These are phyloP conservation scores for Nipponia nippon DNA, from an alignment of 2,113 vertebrate species.

Conservation along the genomic window DNA sequence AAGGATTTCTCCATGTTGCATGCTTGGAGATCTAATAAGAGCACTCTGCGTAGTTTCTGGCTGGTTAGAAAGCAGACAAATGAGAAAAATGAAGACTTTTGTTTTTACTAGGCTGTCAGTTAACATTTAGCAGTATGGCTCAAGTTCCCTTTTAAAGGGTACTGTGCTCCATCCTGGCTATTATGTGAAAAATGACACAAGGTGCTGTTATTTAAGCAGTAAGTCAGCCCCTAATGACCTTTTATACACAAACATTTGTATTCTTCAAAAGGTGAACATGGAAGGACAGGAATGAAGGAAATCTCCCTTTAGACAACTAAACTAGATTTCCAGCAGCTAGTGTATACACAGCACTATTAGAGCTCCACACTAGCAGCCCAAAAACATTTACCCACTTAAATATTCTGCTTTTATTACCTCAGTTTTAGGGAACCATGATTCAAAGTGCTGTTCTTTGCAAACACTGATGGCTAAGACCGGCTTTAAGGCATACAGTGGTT, in stretches of 20 bases:
- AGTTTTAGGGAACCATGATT: not conserved
- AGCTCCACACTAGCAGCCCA: not conserved
- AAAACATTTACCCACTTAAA: not conserved
- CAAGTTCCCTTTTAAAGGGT: not conserved
- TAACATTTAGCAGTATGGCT: not conserved
- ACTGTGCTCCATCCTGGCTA: not conserved
- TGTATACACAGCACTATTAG: not conserved
- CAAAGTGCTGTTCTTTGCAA: not conserved
- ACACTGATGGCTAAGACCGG: not conserved
- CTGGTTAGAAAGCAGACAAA: conserved; percentile 13
- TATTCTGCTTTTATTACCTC: not conserved
- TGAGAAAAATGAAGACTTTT: not conserved
- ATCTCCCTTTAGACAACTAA: not conserved
- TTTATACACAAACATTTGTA: not conserved
- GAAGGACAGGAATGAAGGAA: not conserved
- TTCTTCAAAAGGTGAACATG: not conserved
- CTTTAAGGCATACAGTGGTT: not conserved
- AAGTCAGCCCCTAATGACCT: not conserved
- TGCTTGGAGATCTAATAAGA: conserved; percentile 40
- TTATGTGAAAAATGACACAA: not conserved
- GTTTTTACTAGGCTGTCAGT: conserved; percentile 26
- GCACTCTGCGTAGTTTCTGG: conserved; percentile 29
- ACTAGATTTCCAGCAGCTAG: not conserved
- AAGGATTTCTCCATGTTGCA: conserved; percentile 56
- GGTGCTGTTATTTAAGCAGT: not conserved